A percentile compares a stretch with the other conserved stretches of the same genome.
phyloP scores from a whole-genome alignment of 2,113 vertebrate genomes.

The Bufo gargarizans region DNA sequence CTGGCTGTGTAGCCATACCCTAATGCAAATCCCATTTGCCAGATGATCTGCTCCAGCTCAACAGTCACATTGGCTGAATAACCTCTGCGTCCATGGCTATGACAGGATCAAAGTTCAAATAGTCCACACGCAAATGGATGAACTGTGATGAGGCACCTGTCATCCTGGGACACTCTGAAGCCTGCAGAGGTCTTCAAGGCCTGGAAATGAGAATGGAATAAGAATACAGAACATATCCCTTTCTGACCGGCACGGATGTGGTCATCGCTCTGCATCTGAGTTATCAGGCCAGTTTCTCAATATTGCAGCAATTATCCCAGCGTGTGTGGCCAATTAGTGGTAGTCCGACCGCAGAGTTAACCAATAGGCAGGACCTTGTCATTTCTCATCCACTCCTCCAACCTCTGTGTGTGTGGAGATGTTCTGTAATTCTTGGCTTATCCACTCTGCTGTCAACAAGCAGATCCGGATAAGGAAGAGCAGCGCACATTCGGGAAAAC shows the following conservation, averaged over 20 bases:
- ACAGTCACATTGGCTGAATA: background rate
- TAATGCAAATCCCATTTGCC: too few species aligned
- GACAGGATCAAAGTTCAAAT: background rate
- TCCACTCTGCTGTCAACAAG: slow-evolving; percentile 20
- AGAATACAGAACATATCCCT: background rate
- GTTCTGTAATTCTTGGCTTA: slow-evolving; percentile 1
- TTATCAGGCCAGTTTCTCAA: background rate
- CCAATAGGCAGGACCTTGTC: background rate
- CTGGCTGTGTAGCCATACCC: too few species aligned
- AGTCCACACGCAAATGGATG: background rate
- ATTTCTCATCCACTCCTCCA: background rate
- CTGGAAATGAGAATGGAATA: background rate
- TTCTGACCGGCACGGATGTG: background rate
- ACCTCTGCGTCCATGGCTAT: background rate
- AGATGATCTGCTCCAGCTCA: background rate
- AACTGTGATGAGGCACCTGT: background rate
- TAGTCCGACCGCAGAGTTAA: background rate
- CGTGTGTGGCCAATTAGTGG: background rate
- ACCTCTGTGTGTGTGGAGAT: slow-evolving; percentile 14
- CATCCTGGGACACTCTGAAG: background rate
- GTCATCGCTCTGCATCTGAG: background rate
- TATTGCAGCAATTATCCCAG: background rate
- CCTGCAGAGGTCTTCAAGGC: background rate
- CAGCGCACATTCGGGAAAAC: background rate
- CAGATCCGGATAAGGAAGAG: background rate